Evolutionary conservation across 2,113 vertebrate species (phyloP).

Genomic region (Suricata suricatta): DNA sequence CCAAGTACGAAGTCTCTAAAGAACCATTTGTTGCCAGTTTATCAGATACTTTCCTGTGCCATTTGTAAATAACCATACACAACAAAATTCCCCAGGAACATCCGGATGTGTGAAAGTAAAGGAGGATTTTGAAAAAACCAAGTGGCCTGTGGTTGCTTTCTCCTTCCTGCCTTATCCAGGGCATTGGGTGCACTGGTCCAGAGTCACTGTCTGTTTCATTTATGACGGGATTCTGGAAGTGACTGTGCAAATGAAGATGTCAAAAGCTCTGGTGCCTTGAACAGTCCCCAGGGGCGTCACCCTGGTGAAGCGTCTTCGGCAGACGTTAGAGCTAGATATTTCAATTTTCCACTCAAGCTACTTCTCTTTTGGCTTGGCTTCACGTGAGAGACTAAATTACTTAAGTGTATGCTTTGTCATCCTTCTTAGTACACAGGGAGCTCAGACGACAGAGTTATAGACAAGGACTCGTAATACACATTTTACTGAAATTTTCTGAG

Average conservation of each 20-base stretch:
- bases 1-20: background rate
- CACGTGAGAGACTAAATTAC: background rate
- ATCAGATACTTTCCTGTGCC: background rate
- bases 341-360: background rate
- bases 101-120: background rate
- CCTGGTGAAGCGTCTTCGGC: background rate
- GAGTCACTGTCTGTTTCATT: background rate
- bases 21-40: background rate
- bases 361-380: background rate
- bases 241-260: no score
- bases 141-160: accelerated
- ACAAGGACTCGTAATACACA: background rate
- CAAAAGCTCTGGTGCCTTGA: background rate
- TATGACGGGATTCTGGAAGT: background rate
- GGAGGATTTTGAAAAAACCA: background rate
- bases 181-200: background rate
- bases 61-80: background rate
- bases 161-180: background rate
- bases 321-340: background rate
- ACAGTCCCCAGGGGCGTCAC: no score
- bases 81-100: background rate
- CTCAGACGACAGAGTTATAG: background rate
- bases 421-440: background rate
- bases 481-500: background rate
- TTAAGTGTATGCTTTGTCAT: background rate